A percentile compares a stretch with the other conserved stretches of the same genome.
These are phyloP conservation scores for Myoxocephalus aenaeus DNA, from an alignment of 2,797 vertebrate species.

Conservation along the genomic window DNA sequence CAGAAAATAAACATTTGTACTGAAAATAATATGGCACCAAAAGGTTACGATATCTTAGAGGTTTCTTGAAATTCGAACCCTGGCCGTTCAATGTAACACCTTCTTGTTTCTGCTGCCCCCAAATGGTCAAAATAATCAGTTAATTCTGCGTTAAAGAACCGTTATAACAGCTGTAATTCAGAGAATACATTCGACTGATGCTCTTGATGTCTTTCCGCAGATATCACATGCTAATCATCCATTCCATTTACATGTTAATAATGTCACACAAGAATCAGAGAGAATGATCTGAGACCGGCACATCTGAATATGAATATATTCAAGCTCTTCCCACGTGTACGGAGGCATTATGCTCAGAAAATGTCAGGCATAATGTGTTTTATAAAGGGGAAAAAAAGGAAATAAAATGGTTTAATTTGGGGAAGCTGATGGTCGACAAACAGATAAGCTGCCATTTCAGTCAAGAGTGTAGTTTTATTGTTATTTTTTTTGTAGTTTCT, in stretches of 20 bases:
- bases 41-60: too few relatives aligned
- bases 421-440: conserved; percentile 21
- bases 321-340: conserved; percentile 10
- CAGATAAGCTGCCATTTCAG: conserved; percentile 24
- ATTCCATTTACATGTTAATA: conserved; percentile 50
- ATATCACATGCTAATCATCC: conserved; percentile 41
- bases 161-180: background rate
- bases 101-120: background rate
- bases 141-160: background rate
- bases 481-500: conserved; percentile 8
- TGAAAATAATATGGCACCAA: too few relatives aligned
- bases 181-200: too few relatives aligned
- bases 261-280: conserved; percentile 6
- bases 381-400: background rate
- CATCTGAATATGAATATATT: conserved; percentile 47
- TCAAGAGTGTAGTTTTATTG: conserved; percentile 4
- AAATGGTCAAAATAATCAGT: background rate
- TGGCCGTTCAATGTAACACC: background rate
- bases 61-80: too few relatives aligned
- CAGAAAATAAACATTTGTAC: too few relatives aligned
- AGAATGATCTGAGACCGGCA: conserved; percentile 27
- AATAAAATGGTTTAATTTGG: conserved; percentile 1
- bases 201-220: background rate
- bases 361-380: conserved; percentile 42
- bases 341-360: conserved; percentile 22